Conservation (phyloP, 2,113 vertebrate species). For the Onychostruthus taczanowskii region DNA sequence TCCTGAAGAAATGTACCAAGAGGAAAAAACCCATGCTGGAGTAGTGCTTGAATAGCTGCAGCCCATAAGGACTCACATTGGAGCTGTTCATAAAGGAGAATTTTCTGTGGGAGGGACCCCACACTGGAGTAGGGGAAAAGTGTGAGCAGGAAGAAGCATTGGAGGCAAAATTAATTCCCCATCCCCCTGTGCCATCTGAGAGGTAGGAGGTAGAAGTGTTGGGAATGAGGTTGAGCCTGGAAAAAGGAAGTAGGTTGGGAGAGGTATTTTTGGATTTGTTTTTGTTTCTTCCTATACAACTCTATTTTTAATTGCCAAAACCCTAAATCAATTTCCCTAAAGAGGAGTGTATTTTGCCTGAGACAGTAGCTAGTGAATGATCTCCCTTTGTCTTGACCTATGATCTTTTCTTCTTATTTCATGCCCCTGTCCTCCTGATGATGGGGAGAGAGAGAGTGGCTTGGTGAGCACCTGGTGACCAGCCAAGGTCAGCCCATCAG, state of each 20-base stretch:
- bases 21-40: neutral
- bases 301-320: neutral
- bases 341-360: rapidly evolving
- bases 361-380: neutral
- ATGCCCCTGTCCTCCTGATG: neutral
- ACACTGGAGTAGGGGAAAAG: neutral
- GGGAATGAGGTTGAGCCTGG: neutral
- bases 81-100: neutral
- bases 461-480: neutral
- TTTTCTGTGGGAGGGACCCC: neutral
- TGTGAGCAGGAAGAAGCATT: neutral
- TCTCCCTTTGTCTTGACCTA: neutral
- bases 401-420: neutral
- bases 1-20: neutral
- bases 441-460: rapidly evolving
- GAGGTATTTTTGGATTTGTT: neutral
- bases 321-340: neutral
- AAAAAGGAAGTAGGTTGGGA: neutral
- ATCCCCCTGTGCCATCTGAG: neutral
- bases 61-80: rapidly evolving
- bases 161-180: neutral
- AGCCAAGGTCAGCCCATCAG: neutral
- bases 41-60: neutral
- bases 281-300: neutral
- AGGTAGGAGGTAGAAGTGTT: neutral